phyloP scores from a whole-genome alignment of 2,797 vertebrate species.

The Sebastes minor region DNA sequence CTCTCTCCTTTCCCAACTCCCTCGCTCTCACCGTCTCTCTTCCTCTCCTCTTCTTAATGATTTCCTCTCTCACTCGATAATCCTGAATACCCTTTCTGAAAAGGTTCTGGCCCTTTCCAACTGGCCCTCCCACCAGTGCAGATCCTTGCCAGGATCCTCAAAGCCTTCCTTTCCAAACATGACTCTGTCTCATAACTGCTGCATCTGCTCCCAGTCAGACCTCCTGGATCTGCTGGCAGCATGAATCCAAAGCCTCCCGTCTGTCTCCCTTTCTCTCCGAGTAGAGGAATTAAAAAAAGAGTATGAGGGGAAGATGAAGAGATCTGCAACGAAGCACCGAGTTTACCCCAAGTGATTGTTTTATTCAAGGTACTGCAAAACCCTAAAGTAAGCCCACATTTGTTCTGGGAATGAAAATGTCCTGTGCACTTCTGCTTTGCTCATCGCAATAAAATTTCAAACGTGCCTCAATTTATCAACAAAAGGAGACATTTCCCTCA shows the following conservation, averaged over 20 bases:
- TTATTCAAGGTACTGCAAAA: constrained; percentile 2
- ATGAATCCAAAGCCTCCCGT: constrained; percentile 53
- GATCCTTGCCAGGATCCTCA: constrained; percentile 61
- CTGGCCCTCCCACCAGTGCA: constrained; percentile 64
- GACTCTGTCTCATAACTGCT: constrained; percentile 66
- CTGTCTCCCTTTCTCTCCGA: constrained; percentile 46
- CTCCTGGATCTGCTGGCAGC: constrained; percentile 67
- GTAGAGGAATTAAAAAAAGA: constrained; percentile 35
- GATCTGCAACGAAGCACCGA: not conserved
- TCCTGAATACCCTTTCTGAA: constrained; percentile 61
- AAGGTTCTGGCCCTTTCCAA: constrained; percentile 58
- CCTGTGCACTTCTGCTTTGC: not conserved
- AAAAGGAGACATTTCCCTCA: constrained; percentile 4
- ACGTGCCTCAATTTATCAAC: not conserved
- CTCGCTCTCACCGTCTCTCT: constrained; percentile 16
- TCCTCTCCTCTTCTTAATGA: constrained; percentile 51
- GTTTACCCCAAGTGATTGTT: not conserved
- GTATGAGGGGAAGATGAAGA: constrained; percentile 8
- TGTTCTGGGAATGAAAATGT: constrained; percentile 1
- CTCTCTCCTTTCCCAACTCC: constrained; percentile 27
- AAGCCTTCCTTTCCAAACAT: constrained; percentile 64
- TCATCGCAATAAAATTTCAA: not conserved
- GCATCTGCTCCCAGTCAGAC: constrained; percentile 78
- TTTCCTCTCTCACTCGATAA: constrained; percentile 60
- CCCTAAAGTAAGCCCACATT: not conserved